A percentile compares a stretch with the other conserved stretches of the same genome.
phyloP scores from a whole-genome alignment of 2,113 vertebrate genomes.

The Forbesichthys agassizii region DNA sequence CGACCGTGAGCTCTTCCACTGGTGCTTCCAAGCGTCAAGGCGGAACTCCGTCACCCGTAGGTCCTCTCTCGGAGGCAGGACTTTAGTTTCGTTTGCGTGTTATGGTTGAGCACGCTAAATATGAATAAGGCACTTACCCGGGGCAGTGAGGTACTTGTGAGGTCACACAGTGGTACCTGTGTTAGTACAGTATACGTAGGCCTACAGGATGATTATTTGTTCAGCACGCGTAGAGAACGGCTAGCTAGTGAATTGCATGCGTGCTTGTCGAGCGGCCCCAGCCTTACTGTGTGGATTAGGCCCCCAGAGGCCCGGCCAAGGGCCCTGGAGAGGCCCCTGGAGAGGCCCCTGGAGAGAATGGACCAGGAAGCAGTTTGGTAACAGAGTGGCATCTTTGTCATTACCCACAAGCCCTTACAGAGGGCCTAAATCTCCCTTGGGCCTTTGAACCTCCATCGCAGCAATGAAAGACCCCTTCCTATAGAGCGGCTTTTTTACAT shows the following conservation, averaged over 20 bases:
- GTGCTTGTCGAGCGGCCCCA: slow-evolving; percentile 72
- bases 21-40: too few relatives aligned
- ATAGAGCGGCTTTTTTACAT: slow-evolving; percentile 73
- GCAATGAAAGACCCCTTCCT: slow-evolving; percentile 77
- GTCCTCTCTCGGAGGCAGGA: too few relatives aligned
- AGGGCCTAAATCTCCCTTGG: slow-evolving; percentile 66
- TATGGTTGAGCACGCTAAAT: too few relatives aligned
- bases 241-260: slow-evolving; percentile 9
- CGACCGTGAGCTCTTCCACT: too few relatives aligned
- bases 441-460: slow-evolving; percentile 73
- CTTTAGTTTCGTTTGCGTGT: too few relatives aligned
- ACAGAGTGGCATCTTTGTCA: slow-evolving; percentile 71
- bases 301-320: slow-evolving; percentile 40
- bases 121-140: neutral
- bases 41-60: too few relatives aligned
- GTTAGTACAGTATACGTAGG: too few relatives aligned
- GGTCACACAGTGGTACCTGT: too few relatives aligned
- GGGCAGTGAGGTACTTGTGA: neutral
- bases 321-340: slow-evolving; percentile 37
- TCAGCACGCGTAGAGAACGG: too few relatives aligned
- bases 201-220: too few relatives aligned
- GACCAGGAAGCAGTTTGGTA: slow-evolving; percentile 74
- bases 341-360: slow-evolving; percentile 50
- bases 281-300: slow-evolving; percentile 77
- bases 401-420: slow-evolving; percentile 69